phyloP scores from a whole-genome alignment of 2,797 vertebrate species.

The Catharus ustulatus region DNA sequence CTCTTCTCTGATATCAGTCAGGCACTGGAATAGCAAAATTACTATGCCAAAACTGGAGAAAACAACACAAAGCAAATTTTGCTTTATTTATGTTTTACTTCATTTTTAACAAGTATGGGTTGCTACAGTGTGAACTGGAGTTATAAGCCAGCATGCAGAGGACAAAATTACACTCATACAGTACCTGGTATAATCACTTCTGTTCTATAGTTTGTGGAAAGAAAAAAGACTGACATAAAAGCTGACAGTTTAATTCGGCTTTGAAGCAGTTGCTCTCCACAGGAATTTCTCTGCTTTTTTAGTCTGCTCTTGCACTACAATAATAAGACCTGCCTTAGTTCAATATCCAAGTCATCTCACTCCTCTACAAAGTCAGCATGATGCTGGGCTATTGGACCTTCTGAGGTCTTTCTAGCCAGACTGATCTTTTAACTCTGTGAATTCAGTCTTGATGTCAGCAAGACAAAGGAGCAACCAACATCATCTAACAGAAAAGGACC shows the following conservation, averaged over 20 bases:
- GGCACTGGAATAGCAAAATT: not conserved
- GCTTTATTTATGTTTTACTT: not conserved
- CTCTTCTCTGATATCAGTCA: not conserved
- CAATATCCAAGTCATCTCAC: not conserved
- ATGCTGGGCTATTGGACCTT: not conserved
- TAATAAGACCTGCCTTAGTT: not conserved
- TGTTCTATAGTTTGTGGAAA: not conserved
- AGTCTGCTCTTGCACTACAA: not conserved
- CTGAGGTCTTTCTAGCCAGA: not conserved
- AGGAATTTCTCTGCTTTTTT: not conserved
- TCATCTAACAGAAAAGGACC: not conserved
- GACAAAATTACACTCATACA: not conserved
- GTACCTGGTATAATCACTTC: not conserved
- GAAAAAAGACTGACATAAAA: not conserved
- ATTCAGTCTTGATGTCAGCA: not conserved
- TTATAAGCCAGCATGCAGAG: not conserved
- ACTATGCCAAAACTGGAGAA: not conserved
- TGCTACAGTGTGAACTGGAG: not conserved
- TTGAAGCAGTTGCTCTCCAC: not conserved
- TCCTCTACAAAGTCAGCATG: not conserved
- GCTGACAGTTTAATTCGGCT: not conserved
- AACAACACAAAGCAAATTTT: not conserved
- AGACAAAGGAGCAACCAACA: not conserved
- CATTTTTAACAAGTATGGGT: not conserved
- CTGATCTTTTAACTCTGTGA: not conserved